phyloP scores from a whole-genome alignment of 53 echinoderm and acorn worm species.

The Patiria pectinifera region DNA sequence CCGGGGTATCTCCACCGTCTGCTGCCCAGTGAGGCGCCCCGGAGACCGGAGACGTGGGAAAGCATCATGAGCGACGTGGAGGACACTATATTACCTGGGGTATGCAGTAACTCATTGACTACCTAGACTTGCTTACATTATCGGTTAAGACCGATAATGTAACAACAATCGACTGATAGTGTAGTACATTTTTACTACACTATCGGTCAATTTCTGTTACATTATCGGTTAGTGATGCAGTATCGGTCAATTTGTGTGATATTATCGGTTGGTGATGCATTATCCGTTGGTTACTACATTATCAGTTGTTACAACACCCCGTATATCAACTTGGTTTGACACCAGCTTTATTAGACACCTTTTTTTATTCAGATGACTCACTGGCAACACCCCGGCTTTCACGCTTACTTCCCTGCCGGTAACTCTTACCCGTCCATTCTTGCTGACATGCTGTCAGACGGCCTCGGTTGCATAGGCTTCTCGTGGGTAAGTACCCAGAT shows the following conservation, averaged over 20 bases:
- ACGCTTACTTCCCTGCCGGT: conserved; percentile 85
- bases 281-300: no score
- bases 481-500: conserved; percentile 74
- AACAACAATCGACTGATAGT: no score
- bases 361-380: conserved; percentile 69
- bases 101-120: conserved; percentile 10
- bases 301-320: no score
- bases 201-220: no score
- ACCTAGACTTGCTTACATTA: no score
- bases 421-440: conserved; percentile 86
- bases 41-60: conserved; percentile 71
- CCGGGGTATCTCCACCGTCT: conserved; percentile 81
- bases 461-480: conserved; percentile 80
- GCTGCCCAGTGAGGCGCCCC: conserved; percentile 74
- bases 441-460: conserved; percentile 83
- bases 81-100: conserved; percentile 81
- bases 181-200: no score
- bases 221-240: no score
- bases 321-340: no score
- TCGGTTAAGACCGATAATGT: no score
- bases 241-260: no score
- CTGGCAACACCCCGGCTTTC: conserved; percentile 87
- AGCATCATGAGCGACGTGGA: conserved; percentile 82
- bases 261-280: no score
- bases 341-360: no score